Evolutionary conservation across 2,797 vertebrate species (phyloP).

Genomic region (Antrozous pallidus): DNA sequence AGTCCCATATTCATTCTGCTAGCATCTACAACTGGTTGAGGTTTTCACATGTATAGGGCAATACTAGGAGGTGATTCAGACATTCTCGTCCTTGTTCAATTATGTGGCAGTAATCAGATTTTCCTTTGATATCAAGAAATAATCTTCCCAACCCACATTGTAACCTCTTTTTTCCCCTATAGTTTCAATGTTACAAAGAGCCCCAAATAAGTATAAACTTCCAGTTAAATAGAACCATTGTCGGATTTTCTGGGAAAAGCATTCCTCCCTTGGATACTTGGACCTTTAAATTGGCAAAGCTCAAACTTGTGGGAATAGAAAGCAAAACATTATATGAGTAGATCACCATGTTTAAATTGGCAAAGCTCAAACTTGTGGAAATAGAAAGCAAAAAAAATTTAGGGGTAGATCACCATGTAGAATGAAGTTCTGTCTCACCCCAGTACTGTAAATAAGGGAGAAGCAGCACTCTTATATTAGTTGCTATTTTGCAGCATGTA

Average conservation of each 20-base stretch:
- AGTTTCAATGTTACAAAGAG: not conserved
- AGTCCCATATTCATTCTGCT: constrained; percentile 26
- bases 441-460: not conserved
- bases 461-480: not conserved
- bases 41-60: not conserved
- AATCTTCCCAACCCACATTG: not conserved
- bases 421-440: not conserved
- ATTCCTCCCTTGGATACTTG: not conserved
- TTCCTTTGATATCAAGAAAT: not conserved
- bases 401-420: not conserved
- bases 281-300: constrained; percentile 22
- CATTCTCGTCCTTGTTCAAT: not conserved
- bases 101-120: not conserved
- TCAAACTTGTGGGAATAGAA: constrained; percentile 40
- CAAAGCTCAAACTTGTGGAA: constrained; percentile 40
- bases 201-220: constrained; percentile 34
- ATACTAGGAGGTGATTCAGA: not conserved
- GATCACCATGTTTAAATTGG: not conserved
- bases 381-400: constrained; percentile 45
- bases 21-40: not conserved
- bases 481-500: not conserved
- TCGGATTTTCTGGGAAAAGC: not conserved
- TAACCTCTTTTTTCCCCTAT: not conserved
- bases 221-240: constrained; percentile 21
- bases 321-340: constrained; percentile 31